Percentiles rank a stretch among this genome's conserved stretches.
These are phyloP conservation scores for Solea senegalensis DNA, from an alignment of 2,113 vertebrate species.

Conservation along the genomic window DNA sequence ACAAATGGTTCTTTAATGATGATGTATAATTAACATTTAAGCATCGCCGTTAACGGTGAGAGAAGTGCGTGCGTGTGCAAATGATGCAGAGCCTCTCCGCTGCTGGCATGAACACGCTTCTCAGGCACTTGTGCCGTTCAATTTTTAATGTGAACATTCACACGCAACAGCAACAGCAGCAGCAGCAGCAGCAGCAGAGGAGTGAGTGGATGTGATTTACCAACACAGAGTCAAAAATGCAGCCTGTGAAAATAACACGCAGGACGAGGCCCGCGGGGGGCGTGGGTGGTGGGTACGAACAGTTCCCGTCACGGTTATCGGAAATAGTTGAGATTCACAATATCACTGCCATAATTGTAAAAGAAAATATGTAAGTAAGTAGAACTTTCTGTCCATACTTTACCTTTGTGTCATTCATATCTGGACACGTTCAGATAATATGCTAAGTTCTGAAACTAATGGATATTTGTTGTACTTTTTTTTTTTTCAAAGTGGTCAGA, in stretches of 20 bases:
- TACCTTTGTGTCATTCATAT: too few relatives aligned
- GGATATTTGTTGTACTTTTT: too few relatives aligned
- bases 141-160: constrained; percentile 45
- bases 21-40: constrained; percentile 54
- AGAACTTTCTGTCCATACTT: too few relatives aligned
- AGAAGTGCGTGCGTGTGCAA: constrained; percentile 26
- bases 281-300: too few relatives aligned
- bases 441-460: too few relatives aligned
- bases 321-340: too few relatives aligned
- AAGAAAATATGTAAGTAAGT: too few relatives aligned
- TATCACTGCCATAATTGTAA: too few relatives aligned
- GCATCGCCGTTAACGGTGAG: constrained; percentile 26
- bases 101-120: constrained; percentile 43
- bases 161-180: constrained; percentile 30
- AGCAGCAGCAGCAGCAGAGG: not conserved
- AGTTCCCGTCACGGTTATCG: too few relatives aligned
- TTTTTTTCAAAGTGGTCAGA: too few relatives aligned
- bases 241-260: not conserved
- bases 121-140: constrained; percentile 33
- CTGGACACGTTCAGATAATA: too few relatives aligned
- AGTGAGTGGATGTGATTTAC: constrained; percentile 30
- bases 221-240: not conserved
- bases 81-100: constrained; percentile 24
- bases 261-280: too few relatives aligned
- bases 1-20: constrained; percentile 39